phyloP scores from a whole-genome alignment of 2,113 vertebrate genomes.

The Copsychus sechellarum region DNA sequence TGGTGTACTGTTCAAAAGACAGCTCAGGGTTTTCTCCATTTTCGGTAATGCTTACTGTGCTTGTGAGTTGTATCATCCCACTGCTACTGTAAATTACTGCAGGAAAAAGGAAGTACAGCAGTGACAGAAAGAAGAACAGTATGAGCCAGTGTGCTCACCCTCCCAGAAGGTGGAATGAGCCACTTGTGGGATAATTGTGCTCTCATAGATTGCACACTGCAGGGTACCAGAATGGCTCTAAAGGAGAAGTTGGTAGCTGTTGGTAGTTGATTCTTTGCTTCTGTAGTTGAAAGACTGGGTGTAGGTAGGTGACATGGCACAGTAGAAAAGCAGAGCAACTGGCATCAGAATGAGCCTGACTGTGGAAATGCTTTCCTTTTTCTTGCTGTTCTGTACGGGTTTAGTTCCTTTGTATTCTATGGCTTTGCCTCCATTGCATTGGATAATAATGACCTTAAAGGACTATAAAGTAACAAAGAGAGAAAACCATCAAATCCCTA shows the following conservation, averaged over 20 bases:
- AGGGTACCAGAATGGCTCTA: not conserved
- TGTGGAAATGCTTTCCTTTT: not conserved
- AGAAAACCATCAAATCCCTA: not conserved
- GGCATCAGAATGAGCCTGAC: not conserved
- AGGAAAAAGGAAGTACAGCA: not conserved
- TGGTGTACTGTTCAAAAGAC: not conserved
- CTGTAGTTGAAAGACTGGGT: not conserved
- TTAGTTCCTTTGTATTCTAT: not conserved
- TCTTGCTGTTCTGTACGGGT: not conserved
- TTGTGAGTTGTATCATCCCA: not conserved
- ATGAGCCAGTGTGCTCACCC: not conserved
- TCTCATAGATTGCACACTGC: not conserved
- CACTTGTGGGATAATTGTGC: not conserved
- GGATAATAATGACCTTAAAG: not conserved
- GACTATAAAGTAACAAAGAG: not conserved
- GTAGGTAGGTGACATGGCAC: not conserved
- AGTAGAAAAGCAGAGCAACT: not conserved
- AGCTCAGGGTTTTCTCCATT: not conserved
- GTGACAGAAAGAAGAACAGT: not conserved
- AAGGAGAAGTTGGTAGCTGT: not conserved
- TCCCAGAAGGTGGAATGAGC: not conserved
- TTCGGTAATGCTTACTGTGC: not conserved
- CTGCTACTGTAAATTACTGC: not conserved
- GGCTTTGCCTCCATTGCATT: not conserved
- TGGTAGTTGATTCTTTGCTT: not conserved